Evolutionary conservation across 2,797 vertebrate species (phyloP).

Genomic region (Scomberomorus guttatus): DNA sequence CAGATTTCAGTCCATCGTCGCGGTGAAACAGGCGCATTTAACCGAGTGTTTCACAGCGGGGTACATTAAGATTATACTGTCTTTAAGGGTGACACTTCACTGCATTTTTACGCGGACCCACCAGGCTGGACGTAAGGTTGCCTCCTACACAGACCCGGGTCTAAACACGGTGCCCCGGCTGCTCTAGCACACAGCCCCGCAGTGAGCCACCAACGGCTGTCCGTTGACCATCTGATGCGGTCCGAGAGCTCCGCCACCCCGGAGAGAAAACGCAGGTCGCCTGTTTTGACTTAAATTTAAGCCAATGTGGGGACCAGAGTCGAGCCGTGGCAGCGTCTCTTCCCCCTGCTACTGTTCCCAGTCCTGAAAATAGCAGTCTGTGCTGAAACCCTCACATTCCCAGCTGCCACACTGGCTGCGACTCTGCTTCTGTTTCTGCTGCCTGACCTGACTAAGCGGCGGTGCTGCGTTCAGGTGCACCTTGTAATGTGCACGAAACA

Average conservation of each 20-base stretch:
- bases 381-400: slow-evolving; percentile 60
- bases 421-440: slow-evolving; percentile 35
- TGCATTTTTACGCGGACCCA: slow-evolving; percentile 29
- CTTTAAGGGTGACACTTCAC: slow-evolving; percentile 21
- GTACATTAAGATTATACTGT: background rate
- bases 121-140: slow-evolving; percentile 12
- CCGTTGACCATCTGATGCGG: slow-evolving; percentile 56
- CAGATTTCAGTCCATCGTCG: slow-evolving; percentile 80
- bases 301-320: background rate
- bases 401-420: slow-evolving; percentile 72
- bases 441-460: slow-evolving; percentile 25
- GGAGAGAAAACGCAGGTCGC: background rate
- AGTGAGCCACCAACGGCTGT: slow-evolving; percentile 55
- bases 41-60: slow-evolving; percentile 36
- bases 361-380: slow-evolving; percentile 67
- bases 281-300: slow-evolving; percentile 25
- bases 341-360: slow-evolving; percentile 28
- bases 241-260: slow-evolving; percentile 33
- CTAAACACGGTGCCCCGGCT: slow-evolving; percentile 30
- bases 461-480: slow-evolving; percentile 67
- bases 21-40: slow-evolving; percentile 55
- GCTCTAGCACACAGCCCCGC: slow-evolving; percentile 62
- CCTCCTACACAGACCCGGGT: background rate
- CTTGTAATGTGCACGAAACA: slow-evolving; percentile 14
- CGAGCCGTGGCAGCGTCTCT: slow-evolving; percentile 7